A percentile compares a stretch with the other conserved stretches of the same genome.
These are phyloP conservation scores for Aphrocallistes beatrix DNA, from an alignment of 37 sponge, comb jelly and placozoan genomes.

Conservation along the genomic window DNA sequence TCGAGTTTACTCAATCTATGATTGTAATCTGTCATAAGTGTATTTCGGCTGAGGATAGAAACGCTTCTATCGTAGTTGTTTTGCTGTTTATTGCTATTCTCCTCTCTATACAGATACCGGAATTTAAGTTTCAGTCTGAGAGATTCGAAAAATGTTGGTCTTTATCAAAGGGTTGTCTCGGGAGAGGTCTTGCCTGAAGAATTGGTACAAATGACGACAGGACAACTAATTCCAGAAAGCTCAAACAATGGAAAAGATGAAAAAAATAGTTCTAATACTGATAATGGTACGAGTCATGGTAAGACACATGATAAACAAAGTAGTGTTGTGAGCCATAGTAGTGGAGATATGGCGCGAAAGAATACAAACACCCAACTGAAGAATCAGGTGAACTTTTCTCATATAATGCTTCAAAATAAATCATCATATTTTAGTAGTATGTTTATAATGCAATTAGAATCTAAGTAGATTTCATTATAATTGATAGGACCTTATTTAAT, in stretches of 20 bases:
- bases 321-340: constrained; percentile 1
- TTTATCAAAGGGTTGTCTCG: constrained; percentile 8
- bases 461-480: too few species aligned
- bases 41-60: too few species aligned
- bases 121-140: constrained; percentile 18
- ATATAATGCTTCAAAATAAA: too few species aligned
- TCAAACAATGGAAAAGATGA: not conserved
- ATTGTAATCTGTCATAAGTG: too few species aligned
- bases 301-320: constrained; percentile 1
- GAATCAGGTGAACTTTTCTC: constrained; percentile 12
- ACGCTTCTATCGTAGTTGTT: too few species aligned
- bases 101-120: not conserved
- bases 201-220: constrained; percentile 1
- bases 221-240: not conserved
- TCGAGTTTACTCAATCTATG: too few species aligned
- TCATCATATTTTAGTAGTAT: too few species aligned
- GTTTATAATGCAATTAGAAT: too few species aligned
- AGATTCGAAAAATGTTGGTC: constrained; percentile 9
- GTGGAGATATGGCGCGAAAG: constrained; percentile 1
- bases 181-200: not conserved
- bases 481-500: too few species aligned
- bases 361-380: not conserved
- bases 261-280: constrained; percentile 13
- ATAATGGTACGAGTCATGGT: not conserved
- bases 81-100: not conserved